Evolutionary conservation across 1,140 invertebrate genomes (phyloP), one percentile per base, ranked within the genome.

Genomic region (Colletes gigas): DNA sequence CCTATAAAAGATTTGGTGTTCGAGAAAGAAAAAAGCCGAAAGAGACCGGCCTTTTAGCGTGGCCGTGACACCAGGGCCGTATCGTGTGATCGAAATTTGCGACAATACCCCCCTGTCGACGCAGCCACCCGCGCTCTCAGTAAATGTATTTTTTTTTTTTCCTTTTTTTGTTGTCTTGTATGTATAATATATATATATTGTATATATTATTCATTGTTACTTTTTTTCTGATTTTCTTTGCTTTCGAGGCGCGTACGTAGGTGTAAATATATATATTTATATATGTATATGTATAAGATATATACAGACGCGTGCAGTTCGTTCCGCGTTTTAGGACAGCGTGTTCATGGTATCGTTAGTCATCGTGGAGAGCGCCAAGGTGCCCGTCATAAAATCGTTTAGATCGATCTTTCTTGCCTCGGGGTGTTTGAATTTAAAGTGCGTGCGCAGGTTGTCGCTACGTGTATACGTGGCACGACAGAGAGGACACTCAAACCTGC

Each of bases 401-500:
- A 93, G 94, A 93, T 97, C 96, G 93, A 97, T 96, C 94, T 97
- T 97, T 94, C 96, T 96, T 92, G 96, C 96, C 94, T 97, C 96
- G 90, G 96, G 96, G 94, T 97, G 97, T 94, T 97, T 97, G 94
- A 96, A 97, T 94, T 97, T 97, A 95, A 96, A 97, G 94, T 97
- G 97, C 91, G 96, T 97, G 91, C 96, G 96, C 93, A 97, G 95
- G 93, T 97, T 97, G 94, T 97, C 97, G 93, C 96, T 97, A 94
- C 97, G 95, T 91, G 97, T 97, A 94, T 97, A 97, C 87, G 96
- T 97, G 91, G 97, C 96, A 93, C 96, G 96, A 94, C 97, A 97
- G 91, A 97, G 95, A 92, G 96, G 96, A 94, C 97, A 97, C 95
- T 97, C 96, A 95, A 97, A 97, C 91, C 96, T 96, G 91, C 97